Base-by-base conservation (phyloP, 2,113 vertebrate genomes). In the Sitta europaea region DNA sequence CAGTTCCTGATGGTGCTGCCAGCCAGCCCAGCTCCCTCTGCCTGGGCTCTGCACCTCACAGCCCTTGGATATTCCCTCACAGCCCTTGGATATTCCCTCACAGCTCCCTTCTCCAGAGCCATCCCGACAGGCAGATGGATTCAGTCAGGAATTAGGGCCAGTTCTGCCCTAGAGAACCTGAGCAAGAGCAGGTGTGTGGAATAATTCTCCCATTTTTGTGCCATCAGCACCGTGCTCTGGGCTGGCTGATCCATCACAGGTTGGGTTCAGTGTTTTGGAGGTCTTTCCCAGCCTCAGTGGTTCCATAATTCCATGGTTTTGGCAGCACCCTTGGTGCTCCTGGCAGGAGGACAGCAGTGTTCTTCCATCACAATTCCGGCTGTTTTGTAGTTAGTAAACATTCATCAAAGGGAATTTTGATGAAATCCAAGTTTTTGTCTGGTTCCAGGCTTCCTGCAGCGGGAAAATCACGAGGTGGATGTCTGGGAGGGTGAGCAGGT, bases 361-460 rank as follows among this genome's bases (percentile, higher is more conserved):
- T 25, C 24, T 31, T 47, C 22, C 2, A 0, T n/a, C 57, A 11
- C 13, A 2, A 4, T 61, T 65, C 40, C 0, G 0, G 4, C 23
- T 70, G 43, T 66, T 95, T 9, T 36, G 0, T 3, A 3, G 65
- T 59, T 55, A 12, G 22, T 65, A 81, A 90, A 57, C 59, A 13
- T 15, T n/a, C 47, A 78, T 78, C 86, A 66, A 33, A 88, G 83
- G 79, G 70, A 10, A 27, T 50, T 86, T 1, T n/a, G 68, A 25
- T 66, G 66, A 28, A 68, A 48, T 14, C 14, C 28, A 8, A 4
- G 29, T 14, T 74, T 74, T 50, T n/a, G 14, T 55, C 18, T 91
- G 68, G 25, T 74, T 51, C 14, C 25, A 42, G 35, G 12, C 58
- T 70, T 40, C 11, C 5, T 6, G 23, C 48, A 29, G 27, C 0